Evolutionary conservation across 2,797 vertebrate genomes (phyloP).

Genomic region (Molossus alvarezi): DNA sequence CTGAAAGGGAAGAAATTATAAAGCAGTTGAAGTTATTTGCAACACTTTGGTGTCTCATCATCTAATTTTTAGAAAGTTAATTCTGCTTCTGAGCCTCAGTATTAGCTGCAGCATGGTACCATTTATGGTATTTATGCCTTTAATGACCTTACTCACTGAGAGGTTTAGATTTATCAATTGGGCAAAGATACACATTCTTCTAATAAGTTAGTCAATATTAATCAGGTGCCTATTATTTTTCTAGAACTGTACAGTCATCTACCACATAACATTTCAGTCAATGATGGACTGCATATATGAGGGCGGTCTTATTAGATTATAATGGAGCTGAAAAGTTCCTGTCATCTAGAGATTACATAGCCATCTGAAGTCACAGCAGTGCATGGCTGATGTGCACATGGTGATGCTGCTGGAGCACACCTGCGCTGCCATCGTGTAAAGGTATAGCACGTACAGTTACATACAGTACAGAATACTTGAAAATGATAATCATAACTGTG

Average conservation of each 20-base stretch:
- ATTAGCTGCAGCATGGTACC: not conserved
- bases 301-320: not conserved
- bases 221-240: not conserved
- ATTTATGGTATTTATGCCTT: not conserved
- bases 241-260: not conserved
- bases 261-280: not conserved
- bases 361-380: not conserved
- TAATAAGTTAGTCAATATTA: conserved; percentile 18
- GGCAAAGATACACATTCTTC: not conserved
- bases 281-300: not conserved
- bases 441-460: not conserved
- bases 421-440: not conserved
- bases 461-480: not conserved
- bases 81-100: not conserved
- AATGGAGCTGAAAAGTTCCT: not conserved
- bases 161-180: not conserved
- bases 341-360: not conserved
- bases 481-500: not conserved
- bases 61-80: conserved; percentile 11
- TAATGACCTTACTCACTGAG: not conserved
- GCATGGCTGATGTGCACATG: not conserved
- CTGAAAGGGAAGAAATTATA: conserved; percentile 2
- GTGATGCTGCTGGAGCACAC: not conserved
- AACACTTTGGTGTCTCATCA: not conserved
- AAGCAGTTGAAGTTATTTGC: not conserved